Evolutionary conservation across 2,113 vertebrate genomes (phyloP).

Genomic region (Dinomys branickii): DNA sequence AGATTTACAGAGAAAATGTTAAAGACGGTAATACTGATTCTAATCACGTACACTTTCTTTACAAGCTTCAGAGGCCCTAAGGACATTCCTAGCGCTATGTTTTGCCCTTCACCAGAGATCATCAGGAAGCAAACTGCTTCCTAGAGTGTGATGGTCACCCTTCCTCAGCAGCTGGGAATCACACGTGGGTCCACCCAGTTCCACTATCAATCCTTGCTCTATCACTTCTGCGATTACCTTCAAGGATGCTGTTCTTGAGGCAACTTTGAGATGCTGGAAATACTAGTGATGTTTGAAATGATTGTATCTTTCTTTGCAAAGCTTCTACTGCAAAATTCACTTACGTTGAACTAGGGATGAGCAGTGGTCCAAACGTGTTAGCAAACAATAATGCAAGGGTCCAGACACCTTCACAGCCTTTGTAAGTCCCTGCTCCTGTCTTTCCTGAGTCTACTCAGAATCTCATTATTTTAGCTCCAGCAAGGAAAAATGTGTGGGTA

Average conservation of each 20-base stretch:
- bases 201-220: background rate
- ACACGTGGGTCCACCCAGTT: background rate
- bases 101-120: background rate
- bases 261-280: background rate
- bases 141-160: background rate
- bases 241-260: background rate
- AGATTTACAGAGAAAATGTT: constrained; percentile 5
- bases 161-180: background rate
- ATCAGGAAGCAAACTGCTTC: constrained; percentile 1
- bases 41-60: background rate
- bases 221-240: constrained; percentile 12
- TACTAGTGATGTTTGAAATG: background rate
- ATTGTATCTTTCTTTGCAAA: background rate
- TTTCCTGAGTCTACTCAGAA: background rate
- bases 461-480: background rate
- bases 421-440: background rate
- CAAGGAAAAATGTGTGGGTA: background rate
- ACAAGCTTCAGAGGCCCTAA: background rate
- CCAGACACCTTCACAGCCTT: background rate
- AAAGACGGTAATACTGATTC: background rate
- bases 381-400: background rate
- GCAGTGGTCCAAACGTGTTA: background rate
- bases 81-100: background rate
- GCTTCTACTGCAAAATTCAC: constrained; percentile 1
- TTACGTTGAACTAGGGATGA: background rate